These are phyloP conservation scores for Helarctos malayanus DNA, from an alignment of 2,797 vertebrate species.

Conservation along the genomic window DNA sequence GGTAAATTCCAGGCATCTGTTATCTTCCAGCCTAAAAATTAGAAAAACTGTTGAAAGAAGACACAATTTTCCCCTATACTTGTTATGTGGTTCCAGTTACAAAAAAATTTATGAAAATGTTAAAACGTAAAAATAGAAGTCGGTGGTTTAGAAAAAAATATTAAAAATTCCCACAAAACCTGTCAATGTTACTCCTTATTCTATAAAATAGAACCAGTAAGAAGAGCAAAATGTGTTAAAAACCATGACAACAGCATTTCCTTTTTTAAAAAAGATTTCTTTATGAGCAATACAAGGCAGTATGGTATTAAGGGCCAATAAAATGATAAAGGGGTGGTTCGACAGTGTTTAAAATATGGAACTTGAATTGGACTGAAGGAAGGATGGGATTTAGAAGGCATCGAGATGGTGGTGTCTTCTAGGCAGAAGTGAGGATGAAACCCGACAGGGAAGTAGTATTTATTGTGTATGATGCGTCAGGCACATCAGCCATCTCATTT, in stretches of 20 bases:
- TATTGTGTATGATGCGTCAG: not conserved
- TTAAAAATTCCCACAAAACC: not conserved
- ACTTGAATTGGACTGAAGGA: not conserved
- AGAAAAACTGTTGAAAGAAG: not conserved
- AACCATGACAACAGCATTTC: not conserved
- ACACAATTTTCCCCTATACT: not conserved
- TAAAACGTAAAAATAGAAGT: not conserved
- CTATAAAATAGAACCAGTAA: not conserved
- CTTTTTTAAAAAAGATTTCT: not conserved
- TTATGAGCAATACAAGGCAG: not conserved
- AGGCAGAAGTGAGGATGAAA: constrained; percentile 12
- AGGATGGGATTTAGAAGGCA: not conserved
- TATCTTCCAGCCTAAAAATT: not conserved
- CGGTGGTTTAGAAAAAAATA: not conserved
- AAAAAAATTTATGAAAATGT: not conserved
- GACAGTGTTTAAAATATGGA: constrained; percentile 39
- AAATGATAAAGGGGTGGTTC: not conserved
- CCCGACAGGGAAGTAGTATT: not conserved
- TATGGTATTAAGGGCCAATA: not conserved
- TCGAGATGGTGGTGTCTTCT: not conserved
- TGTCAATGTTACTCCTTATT: not conserved
- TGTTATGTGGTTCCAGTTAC: not conserved
- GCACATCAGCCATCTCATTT: not conserved
- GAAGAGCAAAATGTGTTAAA: not conserved
- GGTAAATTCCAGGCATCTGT: not conserved